phyloP scores from a whole-genome alignment of 2,113 vertebrate species.

The Nothocercus julius region DNA sequence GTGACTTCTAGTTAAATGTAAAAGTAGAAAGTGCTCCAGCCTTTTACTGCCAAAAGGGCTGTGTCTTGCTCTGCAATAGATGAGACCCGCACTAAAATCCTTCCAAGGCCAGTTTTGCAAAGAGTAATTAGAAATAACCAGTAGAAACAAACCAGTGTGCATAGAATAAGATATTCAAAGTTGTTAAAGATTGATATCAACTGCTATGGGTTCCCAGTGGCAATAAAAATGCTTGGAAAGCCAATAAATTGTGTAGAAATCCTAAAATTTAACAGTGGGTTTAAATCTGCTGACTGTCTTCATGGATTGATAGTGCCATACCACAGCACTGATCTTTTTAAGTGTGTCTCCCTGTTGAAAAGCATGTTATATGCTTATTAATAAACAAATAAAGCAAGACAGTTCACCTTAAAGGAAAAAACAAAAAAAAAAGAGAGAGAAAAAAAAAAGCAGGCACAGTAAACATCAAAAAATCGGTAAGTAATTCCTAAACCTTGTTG shows the following conservation, averaged over 20 bases:
- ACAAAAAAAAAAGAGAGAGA: background rate
- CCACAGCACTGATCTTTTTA: background rate
- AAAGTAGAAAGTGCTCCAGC: constrained; percentile 39
- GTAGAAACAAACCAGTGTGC: background rate
- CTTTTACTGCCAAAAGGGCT: constrained; percentile 20
- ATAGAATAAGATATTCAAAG: background rate
- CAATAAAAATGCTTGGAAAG: background rate
- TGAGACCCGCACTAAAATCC: background rate
- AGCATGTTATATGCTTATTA: background rate
- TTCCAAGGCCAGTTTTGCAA: background rate
- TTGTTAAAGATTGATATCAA: background rate
- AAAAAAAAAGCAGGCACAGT: background rate
- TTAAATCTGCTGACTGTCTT: background rate
- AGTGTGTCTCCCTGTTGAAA: background rate
- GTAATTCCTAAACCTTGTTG: background rate
- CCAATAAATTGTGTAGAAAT: background rate
- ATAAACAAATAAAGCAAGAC: background rate
- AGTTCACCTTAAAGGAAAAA: background rate
- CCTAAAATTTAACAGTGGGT: background rate
- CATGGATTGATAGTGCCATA: background rate
- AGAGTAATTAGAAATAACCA: background rate
- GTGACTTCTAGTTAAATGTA: constrained; percentile 67
- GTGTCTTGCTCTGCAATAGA: constrained; percentile 8
- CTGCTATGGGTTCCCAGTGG: background rate
- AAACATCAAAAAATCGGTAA: background rate